A percentile compares a stretch with the other conserved stretches of the same genome.
Conservation (phyloP, 2,888 invertebrate species). For the Ellobium chinense region DNA sequence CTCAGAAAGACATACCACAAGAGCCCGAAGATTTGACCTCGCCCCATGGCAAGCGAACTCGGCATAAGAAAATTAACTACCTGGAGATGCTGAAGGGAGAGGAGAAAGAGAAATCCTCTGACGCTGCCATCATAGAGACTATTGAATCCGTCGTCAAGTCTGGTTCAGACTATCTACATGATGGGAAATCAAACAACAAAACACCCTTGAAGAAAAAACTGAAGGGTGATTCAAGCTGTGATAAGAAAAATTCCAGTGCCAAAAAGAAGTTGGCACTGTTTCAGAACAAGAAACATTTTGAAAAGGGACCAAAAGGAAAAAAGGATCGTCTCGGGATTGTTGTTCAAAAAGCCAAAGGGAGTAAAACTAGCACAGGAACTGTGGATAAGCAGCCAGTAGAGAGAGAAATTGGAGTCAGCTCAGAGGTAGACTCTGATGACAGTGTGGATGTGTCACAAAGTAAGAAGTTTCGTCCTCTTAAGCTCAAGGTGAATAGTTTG, state of each 20-base stretch:
- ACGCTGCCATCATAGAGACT: slow-evolving; percentile 34
- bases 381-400: neutral
- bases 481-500: slow-evolving; percentile 53
- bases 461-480: slow-evolving; percentile 50
- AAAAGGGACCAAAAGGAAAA: slow-evolving; percentile 1
- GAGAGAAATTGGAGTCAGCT: slow-evolving; percentile 9
- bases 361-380: neutral
- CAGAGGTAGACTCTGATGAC: slow-evolving; percentile 31
- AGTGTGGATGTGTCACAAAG: neutral
- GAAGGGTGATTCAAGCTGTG: neutral
- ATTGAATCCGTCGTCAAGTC: slow-evolving; percentile 38
- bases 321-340: slow-evolving; percentile 5
- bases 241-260: neutral
- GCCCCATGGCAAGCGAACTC: slow-evolving; percentile 53
- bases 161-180: slow-evolving; percentile 21
- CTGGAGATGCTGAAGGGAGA: slow-evolving; percentile 72
- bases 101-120: slow-evolving; percentile 45
- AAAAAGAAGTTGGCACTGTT: slow-evolving; percentile 13
- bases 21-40: neutral
- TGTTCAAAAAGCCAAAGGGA: slow-evolving; percentile 16
- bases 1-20: neutral
- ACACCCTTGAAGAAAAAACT: slow-evolving; percentile 5
- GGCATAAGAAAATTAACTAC: slow-evolving; percentile 75
- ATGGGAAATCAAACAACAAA: slow-evolving; percentile 16
- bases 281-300: slow-evolving; percentile 10